phyloP scores from a whole-genome alignment of 1,140 invertebrate genomes.

The Galendromus occidentalis region DNA sequence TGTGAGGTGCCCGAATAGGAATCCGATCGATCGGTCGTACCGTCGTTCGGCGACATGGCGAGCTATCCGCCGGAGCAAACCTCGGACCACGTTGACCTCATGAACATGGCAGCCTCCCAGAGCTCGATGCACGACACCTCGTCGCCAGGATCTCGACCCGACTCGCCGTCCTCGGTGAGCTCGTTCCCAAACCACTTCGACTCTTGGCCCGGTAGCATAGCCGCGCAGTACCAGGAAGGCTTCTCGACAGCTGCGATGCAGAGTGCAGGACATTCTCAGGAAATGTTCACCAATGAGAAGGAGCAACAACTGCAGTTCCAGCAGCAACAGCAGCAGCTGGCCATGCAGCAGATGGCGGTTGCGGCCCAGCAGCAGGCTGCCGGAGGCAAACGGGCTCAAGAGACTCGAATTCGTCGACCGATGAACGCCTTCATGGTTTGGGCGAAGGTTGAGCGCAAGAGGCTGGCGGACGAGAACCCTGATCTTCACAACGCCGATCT shows the following conservation, averaged over 20 bases:
- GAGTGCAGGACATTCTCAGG: too few relatives aligned
- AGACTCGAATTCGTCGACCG: constrained; percentile 22
- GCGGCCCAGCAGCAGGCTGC: constrained; percentile 4
- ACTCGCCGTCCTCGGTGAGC: constrained; percentile 4
- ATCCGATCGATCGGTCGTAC: too few relatives aligned
- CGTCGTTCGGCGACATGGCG: neutral
- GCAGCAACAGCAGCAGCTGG: neutral
- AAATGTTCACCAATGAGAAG: neutral
- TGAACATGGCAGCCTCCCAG: neutral
- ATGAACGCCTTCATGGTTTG: constrained; percentile 28
- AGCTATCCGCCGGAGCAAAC: neutral
- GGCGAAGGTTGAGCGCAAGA: constrained; percentile 25
- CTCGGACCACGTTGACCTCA: neutral
- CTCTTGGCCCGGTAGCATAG: neutral
- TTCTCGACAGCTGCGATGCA: too few relatives aligned
- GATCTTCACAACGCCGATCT: constrained; percentile 27
- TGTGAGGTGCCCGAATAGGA: too few relatives aligned
- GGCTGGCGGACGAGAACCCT: constrained; percentile 26
- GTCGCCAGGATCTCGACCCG: neutral
- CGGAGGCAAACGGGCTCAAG: constrained; percentile 10
- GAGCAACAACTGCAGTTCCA: constrained; percentile 7
- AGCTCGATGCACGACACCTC: neutral
- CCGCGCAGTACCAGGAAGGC: too few relatives aligned
- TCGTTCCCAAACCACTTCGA: constrained; percentile 4
- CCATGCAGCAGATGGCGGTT: neutral